Percentiles rank a stretch among this genome's conserved stretches.
These are phyloP conservation scores for Solenopsis invicta DNA, from an alignment of 1,140 invertebrate genomes.

Conservation along the genomic window DNA sequence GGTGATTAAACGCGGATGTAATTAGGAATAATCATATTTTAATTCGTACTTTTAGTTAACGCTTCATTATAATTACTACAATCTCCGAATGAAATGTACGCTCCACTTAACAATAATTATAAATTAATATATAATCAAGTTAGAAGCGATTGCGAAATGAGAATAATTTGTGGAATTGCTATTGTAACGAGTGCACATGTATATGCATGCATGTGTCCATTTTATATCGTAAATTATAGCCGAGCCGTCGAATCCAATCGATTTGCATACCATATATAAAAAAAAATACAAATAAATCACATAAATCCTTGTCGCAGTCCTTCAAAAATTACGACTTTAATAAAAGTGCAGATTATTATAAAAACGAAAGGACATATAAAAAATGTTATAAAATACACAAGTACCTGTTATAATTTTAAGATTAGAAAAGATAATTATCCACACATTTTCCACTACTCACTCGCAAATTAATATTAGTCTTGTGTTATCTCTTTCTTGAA, in stretches of 20 bases:
- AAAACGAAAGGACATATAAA: background rate
- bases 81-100: conserved; percentile 57
- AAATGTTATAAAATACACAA: background rate
- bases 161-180: conserved; percentile 61
- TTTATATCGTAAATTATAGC: conserved; percentile 52
- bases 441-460: background rate
- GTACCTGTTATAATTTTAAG: background rate
- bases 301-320: background rate
- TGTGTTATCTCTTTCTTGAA: background rate
- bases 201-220: conserved; percentile 4
- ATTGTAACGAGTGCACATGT: conserved; percentile 27
- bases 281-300: conserved; percentile 32
- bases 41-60: conserved; percentile 57
- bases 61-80: conserved; percentile 53
- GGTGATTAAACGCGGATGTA: conserved; percentile 23
- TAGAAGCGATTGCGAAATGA: conserved; percentile 54
- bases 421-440: conserved; percentile 12
- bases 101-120: conserved; percentile 56
- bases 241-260: conserved; percentile 5
- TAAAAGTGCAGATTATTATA: conserved; percentile 33
- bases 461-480: background rate
- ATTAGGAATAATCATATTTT: conserved; percentile 56
- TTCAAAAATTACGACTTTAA: conserved; percentile 1
- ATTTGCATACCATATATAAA: conserved; percentile 41
- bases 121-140: conserved; percentile 64